Conservation (phyloP, 2,888 invertebrate species). For the Eupithecia tripunctaria region DNA sequence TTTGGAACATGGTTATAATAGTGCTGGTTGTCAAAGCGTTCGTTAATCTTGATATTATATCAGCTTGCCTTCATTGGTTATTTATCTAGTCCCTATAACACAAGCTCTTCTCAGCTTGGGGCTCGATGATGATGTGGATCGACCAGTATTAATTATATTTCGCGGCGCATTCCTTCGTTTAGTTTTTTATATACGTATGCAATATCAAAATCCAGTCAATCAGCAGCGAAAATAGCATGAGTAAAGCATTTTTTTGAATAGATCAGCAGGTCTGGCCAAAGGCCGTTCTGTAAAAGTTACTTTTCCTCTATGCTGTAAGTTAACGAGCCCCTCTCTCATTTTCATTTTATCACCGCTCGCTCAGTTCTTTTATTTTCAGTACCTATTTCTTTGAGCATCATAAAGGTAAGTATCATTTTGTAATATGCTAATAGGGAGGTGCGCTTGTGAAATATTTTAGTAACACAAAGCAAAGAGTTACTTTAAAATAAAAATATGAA, state of each 20-base stretch:
- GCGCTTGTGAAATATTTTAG: constrained; percentile 18
- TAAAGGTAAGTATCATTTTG: constrained; percentile 60
- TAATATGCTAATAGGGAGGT: constrained; percentile 59
- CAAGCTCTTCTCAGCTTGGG: too few relatives aligned
- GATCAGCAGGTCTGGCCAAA: background rate
- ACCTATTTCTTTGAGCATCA: constrained; percentile 66
- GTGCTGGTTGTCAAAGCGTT: too few relatives aligned
- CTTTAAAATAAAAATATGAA: background rate
- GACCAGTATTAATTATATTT: too few relatives aligned
- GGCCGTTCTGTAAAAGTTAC: background rate
- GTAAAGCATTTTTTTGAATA: background rate
- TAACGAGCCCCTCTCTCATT: constrained; percentile 78
- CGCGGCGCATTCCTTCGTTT: too few relatives aligned
- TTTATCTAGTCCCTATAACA: too few relatives aligned
- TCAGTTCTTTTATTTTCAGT: constrained; percentile 66
- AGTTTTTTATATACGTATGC: too few relatives aligned
- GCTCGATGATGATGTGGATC: too few relatives aligned
- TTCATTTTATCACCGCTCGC: constrained; percentile 74
- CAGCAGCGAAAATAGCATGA: background rate
- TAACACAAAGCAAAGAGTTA: background rate
- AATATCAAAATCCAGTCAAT: background rate
- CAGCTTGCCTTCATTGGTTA: too few relatives aligned
- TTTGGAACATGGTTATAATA: too few relatives aligned
- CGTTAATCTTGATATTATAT: too few relatives aligned
- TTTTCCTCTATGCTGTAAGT: constrained; percentile 51